Conservation (phyloP, 2,888 invertebrate genomes). For the Drosophila nigritarsus region DNA sequence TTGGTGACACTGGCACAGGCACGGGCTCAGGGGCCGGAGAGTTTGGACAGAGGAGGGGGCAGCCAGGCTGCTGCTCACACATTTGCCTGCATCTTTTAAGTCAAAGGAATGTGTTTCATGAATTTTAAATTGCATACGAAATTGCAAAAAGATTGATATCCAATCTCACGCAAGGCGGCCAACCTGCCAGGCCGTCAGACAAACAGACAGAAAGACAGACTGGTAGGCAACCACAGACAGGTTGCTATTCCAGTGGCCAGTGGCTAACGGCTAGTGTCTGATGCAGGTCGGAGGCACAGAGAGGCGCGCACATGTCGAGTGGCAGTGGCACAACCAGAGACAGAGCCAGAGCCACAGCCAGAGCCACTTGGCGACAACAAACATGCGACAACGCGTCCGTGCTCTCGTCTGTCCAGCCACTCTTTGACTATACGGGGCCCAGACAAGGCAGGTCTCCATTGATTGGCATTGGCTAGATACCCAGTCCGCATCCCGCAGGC, state of each 20-base stretch:
- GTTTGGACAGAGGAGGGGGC: background rate
- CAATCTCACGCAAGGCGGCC: slow-evolving; percentile 82
- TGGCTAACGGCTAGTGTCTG: slow-evolving; percentile 26
- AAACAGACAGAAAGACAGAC: background rate
- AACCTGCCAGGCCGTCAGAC: slow-evolving; percentile 26
- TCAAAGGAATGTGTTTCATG: slow-evolving; percentile 83
- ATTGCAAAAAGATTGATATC: slow-evolving; percentile 84
- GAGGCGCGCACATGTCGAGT: slow-evolving; percentile 37
- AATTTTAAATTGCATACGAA: slow-evolving; percentile 83
- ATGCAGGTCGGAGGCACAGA: slow-evolving; percentile 60
- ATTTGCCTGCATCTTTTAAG: slow-evolving; percentile 81
- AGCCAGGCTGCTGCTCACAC: slow-evolving; percentile 46
- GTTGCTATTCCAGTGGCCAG: slow-evolving; percentile 37
- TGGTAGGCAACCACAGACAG: slow-evolving; percentile 36
- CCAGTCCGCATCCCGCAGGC: slow-evolving; percentile 67
- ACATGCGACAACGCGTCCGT: slow-evolving; percentile 75
- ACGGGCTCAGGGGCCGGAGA: background rate
- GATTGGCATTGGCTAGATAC: slow-evolving; percentile 75
- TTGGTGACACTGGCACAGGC: slow-evolving; percentile 1
- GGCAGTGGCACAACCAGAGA: slow-evolving; percentile 5
- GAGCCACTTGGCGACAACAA: slow-evolving; percentile 59
- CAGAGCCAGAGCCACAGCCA: slow-evolving; percentile 24
- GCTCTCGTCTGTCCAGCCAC: slow-evolving; percentile 45
- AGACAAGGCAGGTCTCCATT: slow-evolving; percentile 49
- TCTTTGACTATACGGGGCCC: slow-evolving; percentile 53